Evolutionary conservation across 2,113 vertebrate genomes (phyloP).

Genomic region (Pseudorasbora parva): DNA sequence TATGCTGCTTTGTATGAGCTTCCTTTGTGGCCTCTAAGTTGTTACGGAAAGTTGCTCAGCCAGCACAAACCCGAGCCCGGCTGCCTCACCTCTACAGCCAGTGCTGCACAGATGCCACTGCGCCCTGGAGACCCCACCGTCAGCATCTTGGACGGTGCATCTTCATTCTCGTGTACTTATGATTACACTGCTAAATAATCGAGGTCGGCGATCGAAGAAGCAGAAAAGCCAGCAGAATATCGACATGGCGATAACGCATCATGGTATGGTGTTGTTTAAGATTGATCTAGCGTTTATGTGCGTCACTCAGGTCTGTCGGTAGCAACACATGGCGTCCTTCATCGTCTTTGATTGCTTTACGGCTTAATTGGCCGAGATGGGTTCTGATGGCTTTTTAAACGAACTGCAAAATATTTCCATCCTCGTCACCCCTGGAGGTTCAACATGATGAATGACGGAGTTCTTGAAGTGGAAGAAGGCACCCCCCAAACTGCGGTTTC

Average conservation of each 20-base stretch:
- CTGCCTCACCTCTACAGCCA: conserved; percentile 23
- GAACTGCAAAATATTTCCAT: conserved; percentile 45
- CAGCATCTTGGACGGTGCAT: conserved; percentile 1
- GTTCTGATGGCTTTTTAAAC: conserved; percentile 45
- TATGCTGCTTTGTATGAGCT: conserved; percentile 18
- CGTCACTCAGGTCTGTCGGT: neutral
- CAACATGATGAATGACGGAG: conserved; percentile 40
- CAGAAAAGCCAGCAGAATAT: neutral
- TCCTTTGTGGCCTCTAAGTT: neutral
- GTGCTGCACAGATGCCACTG: conserved; percentile 22
- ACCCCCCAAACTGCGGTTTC: conserved; percentile 20
- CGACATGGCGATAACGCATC: neutral
- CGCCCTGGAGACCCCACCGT: neutral
- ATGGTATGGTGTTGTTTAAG: neutral
- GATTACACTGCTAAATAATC: conserved; percentile 7
- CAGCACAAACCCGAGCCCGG: conserved; percentile 17
- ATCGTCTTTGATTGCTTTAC: conserved; percentile 37
- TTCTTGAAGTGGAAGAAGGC: conserved; percentile 33
- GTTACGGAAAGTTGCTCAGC: conserved; percentile 24
- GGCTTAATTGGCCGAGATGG: conserved; percentile 45
- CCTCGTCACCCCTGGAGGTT: conserved; percentile 37
- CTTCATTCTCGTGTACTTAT: conserved; percentile 9
- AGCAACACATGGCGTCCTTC: conserved; percentile 4
- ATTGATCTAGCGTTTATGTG: conserved; percentile 17
- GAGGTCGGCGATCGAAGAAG: neutral